Base-by-base conservation (phyloP, 1,140 invertebrate genomes). In the Penaeus japonicus region DNA sequence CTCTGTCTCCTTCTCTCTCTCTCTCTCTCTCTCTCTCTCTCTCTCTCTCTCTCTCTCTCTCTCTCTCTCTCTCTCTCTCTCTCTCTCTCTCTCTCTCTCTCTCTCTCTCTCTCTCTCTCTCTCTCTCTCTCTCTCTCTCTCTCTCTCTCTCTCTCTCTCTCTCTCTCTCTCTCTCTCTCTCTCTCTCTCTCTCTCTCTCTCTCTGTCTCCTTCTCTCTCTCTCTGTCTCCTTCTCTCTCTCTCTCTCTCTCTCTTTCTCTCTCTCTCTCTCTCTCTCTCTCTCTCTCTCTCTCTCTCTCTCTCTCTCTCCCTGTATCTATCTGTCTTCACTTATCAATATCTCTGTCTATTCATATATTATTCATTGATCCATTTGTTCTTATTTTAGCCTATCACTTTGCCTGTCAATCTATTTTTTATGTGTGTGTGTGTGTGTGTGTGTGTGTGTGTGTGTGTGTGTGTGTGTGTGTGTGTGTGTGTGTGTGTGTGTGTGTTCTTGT, bases 121-220 rank as follows among this genome's bases (percentile, higher is more conserved):
- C 62, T 70, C 5, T 70, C 62, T 70, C 62, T 70, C 62, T 70
- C 5, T 70, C 62, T 70, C 5, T 70, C 62, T 70, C 5, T 70
- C 62, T 70, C 62, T 70, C 62, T 70, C 5, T 70, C 62, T 70
- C 62, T 70, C 62, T 70, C 62, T 70, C 62, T 70, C 62, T 70
- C 62, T 70, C 62, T 70, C 62, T 70, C 62, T 70, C 62, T 70
- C 62, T 70, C 62, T 70, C 62, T 70, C 62, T 70, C 62, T 70
- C 62, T 70, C 62, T 70, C 62, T 70, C 62, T 70, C 62, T 70
- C 62, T 10, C 62, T 10, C 62, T 70, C 62, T 70, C 62, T 12
- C 62, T 24, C 62, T 24, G 22, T 12, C 20, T 24, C 62, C 22
- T 27, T 70, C 62, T 22, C 20, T 22, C 5, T 10, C 5, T 70